These are phyloP conservation scores for Motacilla tschutschensis DNA, from an alignment of 2,113 vertebrate species.

Conservation along the genomic window DNA sequence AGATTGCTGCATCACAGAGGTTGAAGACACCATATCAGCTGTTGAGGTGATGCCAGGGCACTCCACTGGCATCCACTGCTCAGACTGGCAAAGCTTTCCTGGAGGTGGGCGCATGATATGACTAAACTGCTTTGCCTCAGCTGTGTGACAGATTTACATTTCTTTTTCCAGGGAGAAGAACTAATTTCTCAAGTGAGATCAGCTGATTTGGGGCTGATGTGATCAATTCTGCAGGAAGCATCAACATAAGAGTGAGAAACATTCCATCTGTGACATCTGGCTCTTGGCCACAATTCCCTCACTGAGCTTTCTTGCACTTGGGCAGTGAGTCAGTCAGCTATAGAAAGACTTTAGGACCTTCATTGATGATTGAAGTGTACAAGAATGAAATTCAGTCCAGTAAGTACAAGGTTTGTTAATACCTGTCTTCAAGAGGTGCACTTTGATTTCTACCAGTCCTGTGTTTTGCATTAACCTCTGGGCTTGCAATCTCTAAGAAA, in stretches of 20 bases:
- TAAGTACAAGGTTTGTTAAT: slow-evolving; percentile 14
- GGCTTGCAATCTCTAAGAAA: neutral
- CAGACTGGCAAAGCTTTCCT: neutral
- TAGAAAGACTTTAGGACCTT: neutral
- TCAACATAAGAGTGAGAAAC: neutral
- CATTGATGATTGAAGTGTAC: neutral
- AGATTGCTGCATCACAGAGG: neutral
- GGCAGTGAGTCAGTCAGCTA: slow-evolving; percentile 5
- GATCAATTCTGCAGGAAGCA: slow-evolving; percentile 23
- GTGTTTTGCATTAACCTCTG: neutral
- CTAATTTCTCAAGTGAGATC: slow-evolving; percentile 1
- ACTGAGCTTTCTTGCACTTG: neutral
- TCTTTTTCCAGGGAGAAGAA: neutral
- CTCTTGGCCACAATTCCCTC: neutral
- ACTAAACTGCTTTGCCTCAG: neutral
- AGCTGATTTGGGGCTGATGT: neutral
- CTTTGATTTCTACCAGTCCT: neutral
- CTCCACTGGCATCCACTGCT: neutral
- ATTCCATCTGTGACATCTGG: slow-evolving; percentile 20
- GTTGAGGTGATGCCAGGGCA: neutral
- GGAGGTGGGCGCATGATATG: neutral
- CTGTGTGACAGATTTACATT: neutral
- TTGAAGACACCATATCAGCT: neutral
- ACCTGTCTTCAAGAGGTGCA: neutral
- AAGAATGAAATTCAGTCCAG: neutral